Percentiles rank a stretch among this genome's conserved stretches.
These are phyloP conservation scores for Ephydatia muelleri DNA, from an alignment of 37 sponge, comb jelly and placozoan species.

Conservation along the genomic window DNA sequence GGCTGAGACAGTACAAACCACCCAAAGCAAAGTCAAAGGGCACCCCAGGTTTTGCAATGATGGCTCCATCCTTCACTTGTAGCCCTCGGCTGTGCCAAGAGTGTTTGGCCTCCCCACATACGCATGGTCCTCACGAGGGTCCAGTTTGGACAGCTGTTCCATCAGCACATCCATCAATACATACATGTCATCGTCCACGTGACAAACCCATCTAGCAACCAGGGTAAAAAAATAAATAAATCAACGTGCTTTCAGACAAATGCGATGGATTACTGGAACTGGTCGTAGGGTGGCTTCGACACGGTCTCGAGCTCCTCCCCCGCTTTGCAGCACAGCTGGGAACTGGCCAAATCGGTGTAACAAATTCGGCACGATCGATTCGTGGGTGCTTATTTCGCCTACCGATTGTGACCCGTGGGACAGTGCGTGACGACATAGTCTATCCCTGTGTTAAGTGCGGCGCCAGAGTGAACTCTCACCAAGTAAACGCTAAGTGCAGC, in stretches of 20 bases:
- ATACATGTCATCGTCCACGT: slow-evolving; percentile 67
- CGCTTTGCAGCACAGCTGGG: slow-evolving; percentile 52
- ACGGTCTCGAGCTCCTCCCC: slow-evolving; percentile 39
- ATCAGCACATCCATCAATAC: slow-evolving; percentile 27
- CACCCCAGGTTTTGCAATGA: slow-evolving; percentile 9
- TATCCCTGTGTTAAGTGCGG: neutral
- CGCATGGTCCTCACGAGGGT: slow-evolving; percentile 44
- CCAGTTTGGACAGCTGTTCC: slow-evolving; percentile 18
- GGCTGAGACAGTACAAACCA: slow-evolving; percentile 63
- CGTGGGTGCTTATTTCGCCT: neutral
- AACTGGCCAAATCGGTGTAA: slow-evolving; percentile 3
- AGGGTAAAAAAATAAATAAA: neutral
- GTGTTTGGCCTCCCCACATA: slow-evolving; percentile 52
- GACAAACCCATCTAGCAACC: slow-evolving; percentile 51
- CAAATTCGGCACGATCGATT: neutral
- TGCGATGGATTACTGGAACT: slow-evolving; percentile 21
- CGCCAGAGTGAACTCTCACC: neutral
- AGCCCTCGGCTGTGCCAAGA: slow-evolving; percentile 10
- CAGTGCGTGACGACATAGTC: neutral
- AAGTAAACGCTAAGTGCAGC: neutral
- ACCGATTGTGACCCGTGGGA: neutral
- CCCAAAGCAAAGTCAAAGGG: slow-evolving; percentile 62
- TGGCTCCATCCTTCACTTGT: slow-evolving; percentile 20
- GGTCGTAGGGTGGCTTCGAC: slow-evolving; percentile 1
- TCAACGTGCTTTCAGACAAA: neutral